phyloP scores from a whole-genome alignment of 2,797 vertebrate species.

The Arctocebus calabarensis region DNA sequence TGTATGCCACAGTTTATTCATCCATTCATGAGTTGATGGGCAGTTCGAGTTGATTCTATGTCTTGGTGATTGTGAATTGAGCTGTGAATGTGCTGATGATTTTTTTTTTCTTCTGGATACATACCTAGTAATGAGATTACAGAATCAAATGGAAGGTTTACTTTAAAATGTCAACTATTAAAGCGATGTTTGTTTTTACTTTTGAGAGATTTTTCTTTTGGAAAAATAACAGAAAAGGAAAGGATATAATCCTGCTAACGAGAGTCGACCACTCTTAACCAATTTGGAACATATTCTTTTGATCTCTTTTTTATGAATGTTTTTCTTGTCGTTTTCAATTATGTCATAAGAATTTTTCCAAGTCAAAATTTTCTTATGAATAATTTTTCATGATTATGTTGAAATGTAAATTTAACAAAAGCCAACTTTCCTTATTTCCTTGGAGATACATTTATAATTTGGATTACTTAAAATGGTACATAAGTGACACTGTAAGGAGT shows the following conservation, averaged over 20 bases:
- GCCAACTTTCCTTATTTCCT: not conserved
- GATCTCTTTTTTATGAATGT: not conserved
- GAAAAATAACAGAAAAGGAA: constrained; percentile 48
- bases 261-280: not conserved
- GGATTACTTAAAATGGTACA: not conserved
- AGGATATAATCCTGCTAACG: not conserved
- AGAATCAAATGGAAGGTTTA: too few species aligned
- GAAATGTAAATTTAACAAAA: constrained; percentile 36
- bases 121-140: too few species aligned
- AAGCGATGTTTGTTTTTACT: constrained; percentile 29
- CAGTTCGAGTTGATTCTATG: too few species aligned
- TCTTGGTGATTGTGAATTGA: too few species aligned
- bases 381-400: not conserved
- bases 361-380: not conserved
- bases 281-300: not conserved
- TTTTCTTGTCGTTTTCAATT: constrained; percentile 35
- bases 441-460: not conserved
- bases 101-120: too few species aligned
- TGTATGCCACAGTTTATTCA: too few species aligned
- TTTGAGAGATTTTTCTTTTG: constrained; percentile 37
- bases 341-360: not conserved
- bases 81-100: too few species aligned
- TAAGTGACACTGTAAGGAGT: not conserved
- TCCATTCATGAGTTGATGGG: too few species aligned
- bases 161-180: constrained; percentile 21